phyloP scores from a whole-genome alignment of 2,888 invertebrate species.

The Diachrysia chrysitis region DNA sequence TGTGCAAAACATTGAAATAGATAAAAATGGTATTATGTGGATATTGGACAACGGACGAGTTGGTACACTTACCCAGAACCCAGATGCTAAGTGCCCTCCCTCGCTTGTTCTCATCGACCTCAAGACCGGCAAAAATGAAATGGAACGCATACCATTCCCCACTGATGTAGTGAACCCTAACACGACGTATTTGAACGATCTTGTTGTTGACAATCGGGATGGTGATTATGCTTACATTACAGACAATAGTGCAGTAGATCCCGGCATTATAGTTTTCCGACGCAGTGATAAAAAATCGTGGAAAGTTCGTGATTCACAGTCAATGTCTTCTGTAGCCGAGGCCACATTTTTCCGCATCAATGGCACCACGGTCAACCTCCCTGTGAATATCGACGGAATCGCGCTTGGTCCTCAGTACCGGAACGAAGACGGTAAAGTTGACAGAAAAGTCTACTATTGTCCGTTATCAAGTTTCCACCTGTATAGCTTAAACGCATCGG shows the following conservation, averaged over 20 bases:
- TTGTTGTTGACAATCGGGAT: slow-evolving; percentile 92
- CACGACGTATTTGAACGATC: slow-evolving; percentile 91
- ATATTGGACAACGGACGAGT: slow-evolving; percentile 92
- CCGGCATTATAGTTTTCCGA: slow-evolving; percentile 93
- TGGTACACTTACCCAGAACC: slow-evolving; percentile 88
- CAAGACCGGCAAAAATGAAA: slow-evolving; percentile 87
- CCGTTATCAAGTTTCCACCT: slow-evolving; percentile 92
- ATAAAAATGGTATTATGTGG: slow-evolving; percentile 92
- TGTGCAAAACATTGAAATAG: slow-evolving; percentile 93
- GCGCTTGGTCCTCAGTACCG: slow-evolving; percentile 91
- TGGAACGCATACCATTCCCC: slow-evolving; percentile 90
- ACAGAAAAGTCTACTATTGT: slow-evolving; percentile 90
- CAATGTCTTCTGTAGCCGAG: slow-evolving; percentile 90
- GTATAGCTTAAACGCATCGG: slow-evolving; percentile 90
- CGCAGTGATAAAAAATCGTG: slow-evolving; percentile 91
- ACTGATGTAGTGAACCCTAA: slow-evolving; percentile 88
- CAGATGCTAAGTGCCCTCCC: slow-evolving; percentile 90
- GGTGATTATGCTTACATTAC: slow-evolving; percentile 93
- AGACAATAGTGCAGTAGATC: slow-evolving; percentile 91
- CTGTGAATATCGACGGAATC: slow-evolving; percentile 92
- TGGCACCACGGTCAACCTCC: slow-evolving; percentile 88
- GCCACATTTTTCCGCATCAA: slow-evolving; percentile 90
- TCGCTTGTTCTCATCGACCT: slow-evolving; percentile 92
- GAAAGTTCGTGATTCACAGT: slow-evolving; percentile 91
- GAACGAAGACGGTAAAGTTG: slow-evolving; percentile 73